Conservation (phyloP, 2,797 vertebrate genomes). For the Atherinosoma microstoma region DNA sequence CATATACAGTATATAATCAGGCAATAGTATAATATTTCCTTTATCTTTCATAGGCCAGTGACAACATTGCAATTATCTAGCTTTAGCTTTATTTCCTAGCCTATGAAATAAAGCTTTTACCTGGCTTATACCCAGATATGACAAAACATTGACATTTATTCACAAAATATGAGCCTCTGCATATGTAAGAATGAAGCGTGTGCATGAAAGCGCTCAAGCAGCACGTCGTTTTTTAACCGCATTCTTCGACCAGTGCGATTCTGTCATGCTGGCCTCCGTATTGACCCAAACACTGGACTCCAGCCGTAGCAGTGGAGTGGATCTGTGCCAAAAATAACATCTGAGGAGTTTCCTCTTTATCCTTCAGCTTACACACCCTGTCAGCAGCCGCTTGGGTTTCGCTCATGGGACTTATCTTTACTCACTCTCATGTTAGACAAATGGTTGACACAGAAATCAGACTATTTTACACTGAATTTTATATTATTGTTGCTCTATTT, state of each 20-base stretch:
- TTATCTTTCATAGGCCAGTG: not conserved
- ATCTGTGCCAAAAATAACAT: conserved; percentile 70
- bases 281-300: conserved; percentile 63
- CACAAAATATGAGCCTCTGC: conserved; percentile 45
- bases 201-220: conserved; percentile 34
- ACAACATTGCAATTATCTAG: conserved; percentile 19
- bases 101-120: not conserved
- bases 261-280: conserved; percentile 52
- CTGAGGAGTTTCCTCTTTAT: conserved; percentile 56
- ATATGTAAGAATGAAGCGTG: conserved; percentile 21
- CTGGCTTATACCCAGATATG: not conserved
- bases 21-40: not conserved
- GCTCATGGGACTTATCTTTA: conserved; percentile 59
- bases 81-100: not conserved
- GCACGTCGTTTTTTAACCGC: conserved; percentile 62
- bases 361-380: conserved; percentile 60
- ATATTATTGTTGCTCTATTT: conserved; percentile 55
- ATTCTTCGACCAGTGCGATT: conserved; percentile 52
- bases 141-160: conserved; percentile 50
- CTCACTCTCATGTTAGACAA: conserved; percentile 52
- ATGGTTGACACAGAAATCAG: conserved; percentile 35
- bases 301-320: conserved; percentile 46
- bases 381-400: conserved; percentile 62
- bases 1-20: not conserved
- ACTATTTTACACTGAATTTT: conserved; percentile 50